Evolutionary conservation across 2,113 vertebrate genomes (phyloP).

Genomic region (Oxyruncus cristatus): DNA sequence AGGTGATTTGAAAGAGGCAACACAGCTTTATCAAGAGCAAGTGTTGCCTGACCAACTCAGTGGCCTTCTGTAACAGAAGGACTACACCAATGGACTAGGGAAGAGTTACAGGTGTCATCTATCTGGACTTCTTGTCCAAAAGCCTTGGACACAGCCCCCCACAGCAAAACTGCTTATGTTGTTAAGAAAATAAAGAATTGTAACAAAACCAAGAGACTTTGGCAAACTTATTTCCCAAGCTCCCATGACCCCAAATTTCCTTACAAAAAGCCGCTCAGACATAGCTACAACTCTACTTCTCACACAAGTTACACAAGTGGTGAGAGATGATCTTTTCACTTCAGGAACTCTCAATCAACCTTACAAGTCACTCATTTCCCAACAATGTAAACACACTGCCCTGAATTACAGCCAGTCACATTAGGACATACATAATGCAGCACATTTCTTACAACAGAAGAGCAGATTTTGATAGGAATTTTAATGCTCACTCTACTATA

Average conservation of each 20-base stretch:
- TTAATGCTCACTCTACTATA: not conserved
- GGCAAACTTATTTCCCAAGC: not conserved
- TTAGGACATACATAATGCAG: not conserved
- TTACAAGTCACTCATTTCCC: not conserved
- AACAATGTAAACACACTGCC: not conserved
- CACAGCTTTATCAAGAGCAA: not conserved
- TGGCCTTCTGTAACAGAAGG: not conserved
- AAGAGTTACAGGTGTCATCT: not conserved
- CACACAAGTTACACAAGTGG: not conserved
- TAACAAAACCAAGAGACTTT: not conserved
- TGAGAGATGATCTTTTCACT: not conserved
- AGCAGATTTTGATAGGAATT: not conserved
- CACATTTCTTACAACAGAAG: not conserved
- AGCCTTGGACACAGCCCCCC: not conserved
- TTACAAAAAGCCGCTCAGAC: not conserved
- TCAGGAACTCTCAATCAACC: not conserved
- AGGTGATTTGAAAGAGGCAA: not conserved
- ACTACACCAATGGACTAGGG: not conserved
- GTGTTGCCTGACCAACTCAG: not conserved
- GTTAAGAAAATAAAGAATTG: not conserved
- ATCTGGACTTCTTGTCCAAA: not conserved
- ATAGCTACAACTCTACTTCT: not conserved
- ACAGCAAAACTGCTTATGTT: not conserved
- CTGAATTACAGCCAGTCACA: not conserved
- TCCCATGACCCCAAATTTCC: not conserved